Evolutionary conservation across 2,113 vertebrate genomes (phyloP).

Genomic region (Zonotrichia leucophrys): DNA sequence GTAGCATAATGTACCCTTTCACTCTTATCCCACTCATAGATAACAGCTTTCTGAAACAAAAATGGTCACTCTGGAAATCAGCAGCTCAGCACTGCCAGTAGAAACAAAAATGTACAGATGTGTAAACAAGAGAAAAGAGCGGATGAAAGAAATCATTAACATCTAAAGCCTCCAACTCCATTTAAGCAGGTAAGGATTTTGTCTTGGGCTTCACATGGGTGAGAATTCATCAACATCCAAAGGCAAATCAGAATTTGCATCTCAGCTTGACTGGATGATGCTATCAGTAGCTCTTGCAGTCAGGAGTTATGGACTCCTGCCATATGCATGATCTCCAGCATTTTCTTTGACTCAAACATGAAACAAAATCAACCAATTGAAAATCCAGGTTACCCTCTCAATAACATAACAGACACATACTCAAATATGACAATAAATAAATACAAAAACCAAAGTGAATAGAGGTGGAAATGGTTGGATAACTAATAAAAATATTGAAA

Average conservation of each 20-base stretch:
- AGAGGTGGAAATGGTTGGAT: neutral
- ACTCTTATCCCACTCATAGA: neutral
- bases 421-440: neutral
- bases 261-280: neutral
- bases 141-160: constrained; percentile 45
- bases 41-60: constrained; percentile 18
- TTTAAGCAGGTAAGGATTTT: neutral
- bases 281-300: neutral
- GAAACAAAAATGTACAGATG: constrained; percentile 14
- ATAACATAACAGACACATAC: neutral
- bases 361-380: neutral
- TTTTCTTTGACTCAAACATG: neutral
- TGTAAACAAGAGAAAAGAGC: constrained; percentile 33
- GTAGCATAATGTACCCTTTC: constrained; percentile 43
- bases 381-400: neutral
- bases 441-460: neutral
- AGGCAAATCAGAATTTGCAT: neutral
- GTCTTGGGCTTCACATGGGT: neutral
- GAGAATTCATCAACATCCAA: neutral
- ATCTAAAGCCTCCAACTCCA: neutral
- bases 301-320: neutral
- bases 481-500: neutral
- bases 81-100: neutral
- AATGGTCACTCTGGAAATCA: neutral
- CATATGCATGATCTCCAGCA: fast-evolving